phyloP scores from a whole-genome alignment of 2,113 vertebrate species.

The Rafetus swinhoei region DNA sequence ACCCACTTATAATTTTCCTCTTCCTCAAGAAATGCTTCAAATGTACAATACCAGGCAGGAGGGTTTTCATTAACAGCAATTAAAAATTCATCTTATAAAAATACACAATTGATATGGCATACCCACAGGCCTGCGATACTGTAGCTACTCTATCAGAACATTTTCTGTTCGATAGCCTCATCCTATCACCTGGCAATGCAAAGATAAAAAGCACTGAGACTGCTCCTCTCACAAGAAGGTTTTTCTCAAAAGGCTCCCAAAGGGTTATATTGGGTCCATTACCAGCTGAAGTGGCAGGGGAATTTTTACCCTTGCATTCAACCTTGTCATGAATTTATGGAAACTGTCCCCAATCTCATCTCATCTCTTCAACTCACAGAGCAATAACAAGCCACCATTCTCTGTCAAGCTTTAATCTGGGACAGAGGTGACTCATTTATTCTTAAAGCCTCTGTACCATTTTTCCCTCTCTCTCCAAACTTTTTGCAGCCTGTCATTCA shows the following conservation, averaged over 20 bases:
- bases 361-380: constrained; percentile 15
- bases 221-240: constrained; percentile 55
- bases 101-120: constrained; percentile 70
- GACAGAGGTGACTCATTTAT: constrained; percentile 45
- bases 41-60: constrained; percentile 39
- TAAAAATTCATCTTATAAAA: constrained; percentile 63
- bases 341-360: constrained; percentile 54
- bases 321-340: neutral
- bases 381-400: constrained; percentile 56
- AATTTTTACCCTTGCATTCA: constrained; percentile 54
- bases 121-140: constrained; percentile 58
- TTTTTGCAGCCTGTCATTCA: constrained; percentile 42
- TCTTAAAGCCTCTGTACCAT: constrained; percentile 49
- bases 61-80: constrained; percentile 33
- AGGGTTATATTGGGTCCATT: constrained; percentile 46
- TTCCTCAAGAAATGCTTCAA: neutral
- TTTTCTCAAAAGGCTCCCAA: constrained; percentile 65
- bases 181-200: constrained; percentile 73
- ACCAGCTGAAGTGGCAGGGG: neutral
- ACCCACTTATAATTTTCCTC: neutral
- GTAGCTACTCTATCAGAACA: constrained; percentile 52
- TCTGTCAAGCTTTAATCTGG: constrained; percentile 58
- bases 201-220: constrained; percentile 64
- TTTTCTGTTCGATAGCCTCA: constrained; percentile 68
- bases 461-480: neutral